A percentile compares a stretch with the other conserved stretches of the same genome.
Evolutionary conservation across 2,888 invertebrate genomes (phyloP).

Genomic region (Ornithoptera alexandrae): DNA sequence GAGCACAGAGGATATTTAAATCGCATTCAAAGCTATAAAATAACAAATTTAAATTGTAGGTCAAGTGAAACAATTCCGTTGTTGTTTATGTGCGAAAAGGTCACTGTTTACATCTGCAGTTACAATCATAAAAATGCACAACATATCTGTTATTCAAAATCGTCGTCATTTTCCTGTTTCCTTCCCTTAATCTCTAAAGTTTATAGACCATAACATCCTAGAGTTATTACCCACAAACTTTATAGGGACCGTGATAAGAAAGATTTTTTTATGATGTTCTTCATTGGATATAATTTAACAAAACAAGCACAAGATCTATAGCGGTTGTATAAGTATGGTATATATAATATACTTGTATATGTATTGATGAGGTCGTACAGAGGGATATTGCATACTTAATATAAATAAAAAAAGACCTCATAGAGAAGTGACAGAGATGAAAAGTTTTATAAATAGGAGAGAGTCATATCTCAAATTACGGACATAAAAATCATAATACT

Average conservation of each 20-base stretch:
- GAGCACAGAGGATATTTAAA: background rate
- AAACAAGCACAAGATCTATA: background rate
- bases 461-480: no score
- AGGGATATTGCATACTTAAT: no score
- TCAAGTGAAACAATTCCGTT: slow-evolving; percentile 15
- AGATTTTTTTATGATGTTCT: slow-evolving; percentile 1
- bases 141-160: slow-evolving; percentile 10
- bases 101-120: slow-evolving; percentile 15
- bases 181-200: background rate
- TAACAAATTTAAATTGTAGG: slow-evolving; percentile 7
- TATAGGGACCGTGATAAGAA: background rate
- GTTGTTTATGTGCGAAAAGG: slow-evolving; percentile 14
- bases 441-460: no score
- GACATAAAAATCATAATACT: no score
- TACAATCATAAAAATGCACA: slow-evolving; percentile 18
- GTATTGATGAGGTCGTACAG: no score
- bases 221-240: slow-evolving; percentile 3
- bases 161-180: slow-evolving; percentile 5
- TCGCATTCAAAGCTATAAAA: background rate
- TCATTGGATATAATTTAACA: slow-evolving; percentile 9
- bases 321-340: background rate
- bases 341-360: no score
- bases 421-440: no score
- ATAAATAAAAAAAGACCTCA: no score
- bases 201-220: background rate